Evolutionary conservation across 2,113 vertebrate genomes (phyloP).

Genomic region (Meleagris gallopavo): DNA sequence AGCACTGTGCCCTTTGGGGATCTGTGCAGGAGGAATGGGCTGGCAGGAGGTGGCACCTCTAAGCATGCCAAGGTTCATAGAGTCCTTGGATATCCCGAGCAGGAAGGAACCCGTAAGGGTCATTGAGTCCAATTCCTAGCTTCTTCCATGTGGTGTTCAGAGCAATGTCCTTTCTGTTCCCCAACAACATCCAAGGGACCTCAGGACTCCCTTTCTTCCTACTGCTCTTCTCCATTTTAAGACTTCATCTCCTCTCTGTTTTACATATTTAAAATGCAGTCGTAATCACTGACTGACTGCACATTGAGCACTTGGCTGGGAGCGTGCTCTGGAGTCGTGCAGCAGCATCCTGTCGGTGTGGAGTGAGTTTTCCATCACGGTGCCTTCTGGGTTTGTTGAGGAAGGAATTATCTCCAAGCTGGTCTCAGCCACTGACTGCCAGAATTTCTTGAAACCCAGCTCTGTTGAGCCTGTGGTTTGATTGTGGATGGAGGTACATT

Average conservation of each 20-base stretch:
- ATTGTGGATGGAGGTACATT: conserved; percentile 35
- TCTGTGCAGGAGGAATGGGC: conserved; percentile 17
- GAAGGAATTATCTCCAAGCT: conserved; percentile 7
- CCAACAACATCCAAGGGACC: accelerated
- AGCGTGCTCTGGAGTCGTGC: not conserved
- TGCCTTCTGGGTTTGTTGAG: conserved; percentile 37
- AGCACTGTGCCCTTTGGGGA: not conserved
- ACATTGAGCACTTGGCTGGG: not conserved
- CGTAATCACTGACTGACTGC: conserved; percentile 13
- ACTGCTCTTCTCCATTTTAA: not conserved
- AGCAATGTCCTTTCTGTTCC: not conserved
- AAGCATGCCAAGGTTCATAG: not conserved
- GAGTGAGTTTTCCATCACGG: not conserved
- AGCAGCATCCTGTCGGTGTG: not conserved
- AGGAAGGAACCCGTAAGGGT: too few species aligned
- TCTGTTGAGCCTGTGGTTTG: not conserved
- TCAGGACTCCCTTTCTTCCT: not conserved
- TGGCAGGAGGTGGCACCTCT: not conserved
- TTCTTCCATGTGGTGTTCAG: not conserved
- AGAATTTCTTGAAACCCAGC: not conserved
- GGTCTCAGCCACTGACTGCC: conserved; percentile 22
- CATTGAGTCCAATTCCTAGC: not conserved
- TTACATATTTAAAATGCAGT: not conserved
- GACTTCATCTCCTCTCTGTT: not conserved
- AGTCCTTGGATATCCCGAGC: too few species aligned